Evolutionary conservation across 2,888 invertebrate genomes (phyloP).

Genomic region (Alcis repandata): DNA sequence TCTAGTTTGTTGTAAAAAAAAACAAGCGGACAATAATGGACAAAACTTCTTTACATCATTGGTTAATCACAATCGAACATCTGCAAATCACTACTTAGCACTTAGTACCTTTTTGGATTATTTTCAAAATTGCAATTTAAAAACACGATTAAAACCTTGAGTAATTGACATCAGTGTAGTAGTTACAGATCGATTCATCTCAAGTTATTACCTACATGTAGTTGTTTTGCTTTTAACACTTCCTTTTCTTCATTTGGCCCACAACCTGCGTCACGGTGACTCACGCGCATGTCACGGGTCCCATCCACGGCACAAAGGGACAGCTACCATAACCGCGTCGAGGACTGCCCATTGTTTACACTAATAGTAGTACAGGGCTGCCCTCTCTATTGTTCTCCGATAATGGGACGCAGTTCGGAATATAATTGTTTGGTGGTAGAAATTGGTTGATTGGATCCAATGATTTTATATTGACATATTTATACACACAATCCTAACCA

Average conservation of each 20-base stretch:
- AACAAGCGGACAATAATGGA: too few species aligned
- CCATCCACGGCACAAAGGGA: constrained; percentile 29
- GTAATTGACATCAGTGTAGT: too few species aligned
- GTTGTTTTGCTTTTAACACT: neutral
- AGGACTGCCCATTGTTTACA: constrained; percentile 27
- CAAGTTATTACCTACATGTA: too few species aligned
- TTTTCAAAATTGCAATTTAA: too few species aligned
- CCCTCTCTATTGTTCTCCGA: constrained; percentile 9
- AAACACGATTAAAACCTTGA: too few species aligned
- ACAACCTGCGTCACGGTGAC: constrained; percentile 4
- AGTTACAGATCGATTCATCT: too few species aligned
- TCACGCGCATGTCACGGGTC: constrained; percentile 4
- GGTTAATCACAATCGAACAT: too few species aligned
- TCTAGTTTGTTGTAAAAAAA: too few species aligned
- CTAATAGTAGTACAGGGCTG: constrained; percentile 21
- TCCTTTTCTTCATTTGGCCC: neutral
- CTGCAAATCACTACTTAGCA: too few species aligned
- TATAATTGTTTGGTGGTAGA: neutral
- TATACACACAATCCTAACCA: too few species aligned
- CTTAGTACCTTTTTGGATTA: too few species aligned
- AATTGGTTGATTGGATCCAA: neutral
- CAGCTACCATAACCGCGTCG: constrained; percentile 19
- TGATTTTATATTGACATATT: neutral
- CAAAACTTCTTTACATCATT: too few species aligned
- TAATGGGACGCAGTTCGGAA: neutral